Evolutionary conservation across 2,888 invertebrate species (phyloP), one percentile per base, ranked within the genome.

Genomic region (Eristalis arbustorum): DNA sequence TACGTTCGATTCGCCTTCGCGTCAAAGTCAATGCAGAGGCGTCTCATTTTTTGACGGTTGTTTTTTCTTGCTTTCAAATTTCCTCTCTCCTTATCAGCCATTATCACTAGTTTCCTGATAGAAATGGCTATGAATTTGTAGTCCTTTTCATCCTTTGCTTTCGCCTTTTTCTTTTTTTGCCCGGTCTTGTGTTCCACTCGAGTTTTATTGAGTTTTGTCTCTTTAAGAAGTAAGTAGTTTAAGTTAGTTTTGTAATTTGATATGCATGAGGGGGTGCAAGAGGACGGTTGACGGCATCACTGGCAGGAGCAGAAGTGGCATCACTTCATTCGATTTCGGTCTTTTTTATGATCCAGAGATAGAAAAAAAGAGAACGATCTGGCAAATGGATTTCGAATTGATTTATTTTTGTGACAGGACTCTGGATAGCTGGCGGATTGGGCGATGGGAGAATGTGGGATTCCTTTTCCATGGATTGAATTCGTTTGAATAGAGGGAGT

Each of bases 221-320:
- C 74, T 75, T 83, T 83, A 83, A 83, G 59, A 75, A 77, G 64
- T 83, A 82, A 87, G 83, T 79, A 87, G 87, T 87, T 83, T 75
- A 83, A 87, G 87, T 87, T 83, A 83, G 82, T 87, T 87, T 87
- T 87, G 87, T 87, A 87, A 87, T 79, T 83, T 83, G 83, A 87
- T 87, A 83, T 87, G 87, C 87, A 87, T 87, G 74, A 71, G 78
- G 71, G 69, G 74, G 61, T 74, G 82, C 71, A 62, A 68, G n/a
- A n/a, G 56, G 63, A 40, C 37, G 28, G 67, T 64, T 18, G 62
- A 80, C 68, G 73, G 61, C 59, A 14, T 25, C 25, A 28, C 64
- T 87, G 40, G 66, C 66, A 82, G 62, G 34, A 61, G 49, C 40
- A 77, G 64, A 42, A 62, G 63, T 34, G 69, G 61, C 69, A 77